Evolutionary conservation across 2,797 vertebrate species (phyloP).

Genomic region (Botia almorhae): DNA sequence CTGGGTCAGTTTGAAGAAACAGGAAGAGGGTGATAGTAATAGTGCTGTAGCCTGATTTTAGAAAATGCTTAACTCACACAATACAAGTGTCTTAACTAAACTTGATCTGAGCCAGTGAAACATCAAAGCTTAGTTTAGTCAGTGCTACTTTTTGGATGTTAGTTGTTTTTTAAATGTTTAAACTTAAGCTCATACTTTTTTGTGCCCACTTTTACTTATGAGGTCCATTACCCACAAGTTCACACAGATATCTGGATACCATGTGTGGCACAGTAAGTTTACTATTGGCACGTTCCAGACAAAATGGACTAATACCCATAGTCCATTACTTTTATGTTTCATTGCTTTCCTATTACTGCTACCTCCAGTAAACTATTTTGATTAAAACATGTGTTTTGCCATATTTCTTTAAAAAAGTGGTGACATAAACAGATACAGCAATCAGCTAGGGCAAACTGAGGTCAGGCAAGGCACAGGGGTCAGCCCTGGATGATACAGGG

Average conservation of each 20-base stretch:
- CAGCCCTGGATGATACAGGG: slow-evolving; percentile 82
- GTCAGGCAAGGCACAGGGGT: slow-evolving; percentile 77
- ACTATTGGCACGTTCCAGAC: no score
- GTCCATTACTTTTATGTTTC: no score
- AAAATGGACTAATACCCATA: no score
- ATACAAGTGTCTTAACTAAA: neutral
- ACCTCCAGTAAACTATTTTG: neutral
- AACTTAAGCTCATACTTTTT: neutral
- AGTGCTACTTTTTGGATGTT: neutral
- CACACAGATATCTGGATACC: no score
- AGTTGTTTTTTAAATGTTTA: neutral
- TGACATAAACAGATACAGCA: slow-evolving; percentile 30
- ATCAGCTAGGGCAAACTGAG: slow-evolving; percentile 82
- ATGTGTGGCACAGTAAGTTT: neutral
- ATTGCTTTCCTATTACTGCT: no score
- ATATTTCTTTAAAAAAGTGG: neutral
- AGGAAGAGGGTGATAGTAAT: slow-evolving; percentile 35
- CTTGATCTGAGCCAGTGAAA: neutral
- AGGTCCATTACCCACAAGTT: no score
- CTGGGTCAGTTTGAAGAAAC: slow-evolving; percentile 58
- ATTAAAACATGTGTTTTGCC: neutral
- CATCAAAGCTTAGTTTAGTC: neutral
- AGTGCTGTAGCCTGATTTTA: slow-evolving; percentile 27
- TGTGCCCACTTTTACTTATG: neutral
- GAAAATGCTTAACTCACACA: neutral